Evolutionary conservation across 2,888 invertebrate species (phyloP).

Genomic region (Calliphora vomitoria): DNA sequence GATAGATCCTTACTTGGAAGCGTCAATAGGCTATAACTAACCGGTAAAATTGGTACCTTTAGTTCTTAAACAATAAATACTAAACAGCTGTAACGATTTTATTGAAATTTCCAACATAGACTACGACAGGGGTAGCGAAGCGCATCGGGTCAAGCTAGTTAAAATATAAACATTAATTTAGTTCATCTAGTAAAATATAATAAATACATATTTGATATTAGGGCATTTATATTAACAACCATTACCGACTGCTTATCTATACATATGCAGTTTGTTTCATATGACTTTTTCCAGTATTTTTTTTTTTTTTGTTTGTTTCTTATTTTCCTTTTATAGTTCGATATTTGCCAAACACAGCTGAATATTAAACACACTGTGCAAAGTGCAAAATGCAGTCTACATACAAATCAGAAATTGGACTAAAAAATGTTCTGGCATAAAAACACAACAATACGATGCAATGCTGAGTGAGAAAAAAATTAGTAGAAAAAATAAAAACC

Average conservation of each 20-base stretch:
- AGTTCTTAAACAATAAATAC: too few species aligned
- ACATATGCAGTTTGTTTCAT: not conserved
- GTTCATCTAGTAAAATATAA: too few species aligned
- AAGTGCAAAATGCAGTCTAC: conserved; percentile 75
- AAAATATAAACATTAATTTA: too few species aligned
- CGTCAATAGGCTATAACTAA: too few species aligned
- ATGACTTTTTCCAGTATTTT: conserved; percentile 10
- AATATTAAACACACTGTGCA: conserved; percentile 73
- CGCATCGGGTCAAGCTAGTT: too few species aligned
- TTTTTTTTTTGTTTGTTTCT: not conserved
- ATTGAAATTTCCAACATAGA: too few species aligned
- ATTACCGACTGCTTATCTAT: not conserved
- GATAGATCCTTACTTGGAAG: too few species aligned
- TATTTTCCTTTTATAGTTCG: conserved; percentile 62
- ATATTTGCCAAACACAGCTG: conserved; percentile 72
- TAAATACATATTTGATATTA: not conserved
- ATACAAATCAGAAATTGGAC: conserved; percentile 71
- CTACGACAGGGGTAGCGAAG: too few species aligned
- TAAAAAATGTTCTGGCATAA: conserved; percentile 31
- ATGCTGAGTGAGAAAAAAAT: conserved; percentile 24
- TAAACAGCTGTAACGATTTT: too few species aligned
- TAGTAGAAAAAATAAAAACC: conserved; percentile 40
- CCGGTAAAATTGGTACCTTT: too few species aligned
- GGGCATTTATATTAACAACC: not conserved
- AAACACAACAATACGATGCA: conserved; percentile 45